Evolutionary conservation across 2,797 vertebrate species (phyloP), one percentile per base, ranked within the genome.

Genomic region (Melanotaenia parkinsoni): DNA sequence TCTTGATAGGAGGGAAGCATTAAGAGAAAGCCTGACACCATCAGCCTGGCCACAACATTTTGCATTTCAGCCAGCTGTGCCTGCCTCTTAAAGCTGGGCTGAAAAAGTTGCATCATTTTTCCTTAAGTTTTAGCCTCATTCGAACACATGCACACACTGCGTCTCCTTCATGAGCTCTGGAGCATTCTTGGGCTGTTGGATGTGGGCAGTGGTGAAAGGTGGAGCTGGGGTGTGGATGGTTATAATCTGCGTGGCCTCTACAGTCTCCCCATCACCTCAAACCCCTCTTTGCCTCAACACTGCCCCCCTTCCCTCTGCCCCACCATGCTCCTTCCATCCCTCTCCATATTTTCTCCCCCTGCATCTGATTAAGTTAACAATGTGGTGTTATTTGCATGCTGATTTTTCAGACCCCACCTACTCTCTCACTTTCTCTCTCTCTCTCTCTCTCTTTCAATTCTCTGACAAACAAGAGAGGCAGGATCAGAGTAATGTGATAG

Each of bases 331-430:
- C 94, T 94, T 95, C 94, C 94, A 95, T 86, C 89, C 87, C 88
- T 87, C 91, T 91, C 91, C 92, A 92, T 93, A 95, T 94, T 93
- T 96, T 96, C 95, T 96, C 95, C 96, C 89, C 95, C 95, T 95
- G 97, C 96, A 99, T 98, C 97, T 99, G 97, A 99, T 98, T 99
- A 97, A 98, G 96, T 97, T 98, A 98, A 99, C 97, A 98, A 99
- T 98, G 97, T 96, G 95, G 95, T 96, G 97, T 97, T 98, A 98
- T 99, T 99, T 98, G 96, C 97, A 98, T 99, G 96, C 96, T 97
- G 97, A 99, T 98, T 98, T 98, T 92, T 94, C 92, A 95, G 95
- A 95, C 79, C 84, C 75, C 86, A 54, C 79, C 68, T 73, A 30
- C 73, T 91, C 94, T 95, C 95, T 95, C 94, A 95, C 88, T 86